Evolutionary conservation across 2,888 invertebrate genomes (phyloP).

Genomic region (Hydrotaea diabolus): DNA sequence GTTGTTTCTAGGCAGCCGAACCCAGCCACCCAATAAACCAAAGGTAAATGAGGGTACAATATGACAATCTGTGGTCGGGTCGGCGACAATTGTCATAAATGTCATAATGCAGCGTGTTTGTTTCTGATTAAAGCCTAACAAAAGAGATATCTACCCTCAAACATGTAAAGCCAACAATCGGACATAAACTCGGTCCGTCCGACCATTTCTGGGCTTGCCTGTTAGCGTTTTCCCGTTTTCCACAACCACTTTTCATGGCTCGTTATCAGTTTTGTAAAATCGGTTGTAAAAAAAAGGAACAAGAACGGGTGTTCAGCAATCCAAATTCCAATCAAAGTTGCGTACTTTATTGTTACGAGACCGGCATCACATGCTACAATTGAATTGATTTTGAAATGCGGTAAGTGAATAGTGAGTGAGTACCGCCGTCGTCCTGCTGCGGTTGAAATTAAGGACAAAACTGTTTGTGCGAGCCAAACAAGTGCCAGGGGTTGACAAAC

Average conservation of each 20-base stretch:
- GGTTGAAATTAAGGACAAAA: slow-evolving; percentile 1
- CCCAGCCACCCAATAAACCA: not conserved
- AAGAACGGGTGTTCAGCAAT: not conserved
- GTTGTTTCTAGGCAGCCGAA: not conserved
- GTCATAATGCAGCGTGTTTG: slow-evolving; percentile 9
- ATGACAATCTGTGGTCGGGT: not conserved
- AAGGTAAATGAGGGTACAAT: slow-evolving; percentile 14
- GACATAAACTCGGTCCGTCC: not conserved
- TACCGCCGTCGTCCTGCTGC: no score
- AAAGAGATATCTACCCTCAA: not conserved
- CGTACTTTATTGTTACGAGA: not conserved
- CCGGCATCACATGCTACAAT: not conserved
- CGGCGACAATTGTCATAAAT: slow-evolving; percentile 11
- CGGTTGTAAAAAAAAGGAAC: not conserved
- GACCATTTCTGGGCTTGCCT: no score
- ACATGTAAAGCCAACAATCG: not conserved
- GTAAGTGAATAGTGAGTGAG: not conserved
- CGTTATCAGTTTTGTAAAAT: slow-evolving; percentile 23
- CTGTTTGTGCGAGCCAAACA: not conserved
- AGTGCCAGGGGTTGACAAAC: not conserved
- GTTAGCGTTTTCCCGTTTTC: not conserved
- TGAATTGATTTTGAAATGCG: slow-evolving; percentile 11
- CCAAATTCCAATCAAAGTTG: not conserved
- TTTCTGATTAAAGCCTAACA: slow-evolving; percentile 8
- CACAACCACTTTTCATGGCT: slow-evolving; percentile 17